These are phyloP conservation scores for Sipha maydis DNA, from an alignment of 2,888 invertebrate genomes.

Conservation along the genomic window DNA sequence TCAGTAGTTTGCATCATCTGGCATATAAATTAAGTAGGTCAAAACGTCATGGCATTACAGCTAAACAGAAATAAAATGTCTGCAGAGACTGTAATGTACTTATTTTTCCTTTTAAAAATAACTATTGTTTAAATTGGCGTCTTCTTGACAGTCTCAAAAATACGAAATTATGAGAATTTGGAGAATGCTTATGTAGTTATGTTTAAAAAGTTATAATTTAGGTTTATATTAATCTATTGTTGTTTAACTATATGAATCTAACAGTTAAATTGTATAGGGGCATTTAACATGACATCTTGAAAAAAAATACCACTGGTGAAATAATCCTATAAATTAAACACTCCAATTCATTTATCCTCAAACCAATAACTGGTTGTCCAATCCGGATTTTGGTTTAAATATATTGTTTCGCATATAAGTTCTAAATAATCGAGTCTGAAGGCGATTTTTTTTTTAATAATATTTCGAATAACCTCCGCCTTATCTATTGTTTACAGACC, in stretches of 20 bases:
- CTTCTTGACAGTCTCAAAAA: neutral
- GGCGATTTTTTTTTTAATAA: neutral
- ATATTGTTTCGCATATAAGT: neutral
- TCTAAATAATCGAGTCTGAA: neutral
- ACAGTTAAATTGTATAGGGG: neutral
- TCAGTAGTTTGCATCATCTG: slow-evolving; percentile 44
- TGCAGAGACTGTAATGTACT: slow-evolving; percentile 35
- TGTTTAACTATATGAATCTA: neutral
- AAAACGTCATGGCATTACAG: slow-evolving; percentile 47
- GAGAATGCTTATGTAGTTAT: neutral
- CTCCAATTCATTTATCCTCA: slow-evolving; percentile 22
- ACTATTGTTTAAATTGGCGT: slow-evolving; percentile 44
- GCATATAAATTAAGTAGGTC: slow-evolving; percentile 56
- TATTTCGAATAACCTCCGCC: neutral
- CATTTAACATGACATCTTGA: neutral
- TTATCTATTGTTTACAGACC: neutral
- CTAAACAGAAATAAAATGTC: slow-evolving; percentile 50
- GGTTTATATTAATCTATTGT: neutral
- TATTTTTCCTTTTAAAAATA: slow-evolving; percentile 52
- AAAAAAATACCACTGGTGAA: neutral
- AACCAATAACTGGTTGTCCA: slow-evolving; percentile 14
- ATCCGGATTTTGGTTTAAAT: neutral
- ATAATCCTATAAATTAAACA: slow-evolving; percentile 1
- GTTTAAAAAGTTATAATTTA: neutral
- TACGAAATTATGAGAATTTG: neutral